Conservation (phyloP, 2,113 vertebrate species). For the Percopsis transmontana region DNA sequence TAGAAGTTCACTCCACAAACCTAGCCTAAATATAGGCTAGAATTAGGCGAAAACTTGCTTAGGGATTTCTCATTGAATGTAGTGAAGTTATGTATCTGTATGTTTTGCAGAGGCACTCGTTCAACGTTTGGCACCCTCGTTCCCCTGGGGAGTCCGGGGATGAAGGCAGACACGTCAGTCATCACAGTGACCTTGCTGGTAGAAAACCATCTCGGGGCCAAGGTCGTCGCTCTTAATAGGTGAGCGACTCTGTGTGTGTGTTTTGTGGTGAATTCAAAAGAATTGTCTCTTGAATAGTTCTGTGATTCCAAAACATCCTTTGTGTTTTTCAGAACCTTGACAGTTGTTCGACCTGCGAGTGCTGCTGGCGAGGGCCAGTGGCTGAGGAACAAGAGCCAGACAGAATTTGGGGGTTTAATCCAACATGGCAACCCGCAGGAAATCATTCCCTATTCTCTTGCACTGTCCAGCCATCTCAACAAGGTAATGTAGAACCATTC, state of each 20-base stretch:
- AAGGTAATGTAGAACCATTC: slow-evolving; percentile 58
- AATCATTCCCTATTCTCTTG: slow-evolving; percentile 73
- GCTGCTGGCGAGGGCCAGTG: slow-evolving; percentile 35
- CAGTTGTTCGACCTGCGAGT: slow-evolving; percentile 42
- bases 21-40: too few species aligned
- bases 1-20: too few species aligned
- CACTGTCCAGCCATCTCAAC: slow-evolving; percentile 76
- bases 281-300: background rate
- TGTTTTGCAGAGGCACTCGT: slow-evolving; percentile 71
- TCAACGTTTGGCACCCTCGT: slow-evolving; percentile 65
- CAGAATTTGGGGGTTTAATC: slow-evolving; percentile 64
- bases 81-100: background rate
- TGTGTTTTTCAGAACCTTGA: slow-evolving; percentile 62
- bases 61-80: background rate
- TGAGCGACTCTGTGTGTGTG: slow-evolving; percentile 29
- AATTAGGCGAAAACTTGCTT: too few species aligned
- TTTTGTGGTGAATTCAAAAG: background rate
- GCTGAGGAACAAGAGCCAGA: slow-evolving; percentile 73
- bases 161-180: slow-evolving; percentile 30
- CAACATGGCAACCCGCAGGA: slow-evolving; percentile 78
- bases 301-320: background rate
- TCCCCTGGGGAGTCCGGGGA: slow-evolving; percentile 59
- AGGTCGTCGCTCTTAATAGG: slow-evolving; percentile 72
- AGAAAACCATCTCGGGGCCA: slow-evolving; percentile 74
- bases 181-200: slow-evolving; percentile 69